Conservation (phyloP, 2,797 vertebrate species). For the Pterois miles region DNA sequence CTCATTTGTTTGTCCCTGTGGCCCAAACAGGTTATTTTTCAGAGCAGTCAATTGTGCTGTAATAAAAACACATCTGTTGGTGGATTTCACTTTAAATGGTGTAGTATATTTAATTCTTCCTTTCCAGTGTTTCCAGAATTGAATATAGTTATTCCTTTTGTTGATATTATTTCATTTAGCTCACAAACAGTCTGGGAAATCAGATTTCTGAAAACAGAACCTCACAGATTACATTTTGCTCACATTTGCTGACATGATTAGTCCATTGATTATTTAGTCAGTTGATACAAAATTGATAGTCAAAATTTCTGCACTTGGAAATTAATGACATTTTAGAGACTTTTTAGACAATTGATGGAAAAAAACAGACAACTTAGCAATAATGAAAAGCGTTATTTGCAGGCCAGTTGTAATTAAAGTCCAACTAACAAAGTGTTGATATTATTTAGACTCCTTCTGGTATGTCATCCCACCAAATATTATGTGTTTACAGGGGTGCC, state of each 20-base stretch:
- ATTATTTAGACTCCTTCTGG: neutral
- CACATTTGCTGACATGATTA: neutral
- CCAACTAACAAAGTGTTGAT: neutral
- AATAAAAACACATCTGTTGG: neutral
- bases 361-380: neutral
- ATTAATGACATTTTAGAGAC: neutral
- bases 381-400: neutral
- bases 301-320: neutral
- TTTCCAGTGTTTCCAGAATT: neutral
- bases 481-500: neutral
- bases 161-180: neutral
- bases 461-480: neutral
- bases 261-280: neutral
- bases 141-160: neutral
- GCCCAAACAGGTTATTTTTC: slow-evolving; percentile 25
- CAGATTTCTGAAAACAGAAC: neutral
- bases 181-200: neutral
- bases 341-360: neutral
- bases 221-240: neutral
- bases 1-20: slow-evolving; percentile 40
- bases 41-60: neutral
- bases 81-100: neutral
- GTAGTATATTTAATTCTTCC: neutral
- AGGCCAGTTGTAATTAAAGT: neutral
- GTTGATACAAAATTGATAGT: neutral